phyloP scores from a whole-genome alignment of 2,888 invertebrate genomes.

The Bhutanitis thaidina region DNA sequence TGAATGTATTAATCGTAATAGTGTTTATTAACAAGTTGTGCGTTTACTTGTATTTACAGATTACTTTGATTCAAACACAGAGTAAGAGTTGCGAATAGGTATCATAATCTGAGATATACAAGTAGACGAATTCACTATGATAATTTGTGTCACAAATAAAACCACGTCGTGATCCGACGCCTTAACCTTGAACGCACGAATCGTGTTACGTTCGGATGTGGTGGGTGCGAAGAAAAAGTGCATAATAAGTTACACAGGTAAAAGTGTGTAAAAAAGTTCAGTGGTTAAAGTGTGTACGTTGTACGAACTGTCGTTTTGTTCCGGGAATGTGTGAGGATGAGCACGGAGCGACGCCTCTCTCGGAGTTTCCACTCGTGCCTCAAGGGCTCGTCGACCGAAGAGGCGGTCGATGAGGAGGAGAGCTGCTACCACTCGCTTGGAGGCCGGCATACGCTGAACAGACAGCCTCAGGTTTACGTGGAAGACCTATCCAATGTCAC shows the following conservation, averaged over 20 bases:
- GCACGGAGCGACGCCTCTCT: slow-evolving; percentile 80
- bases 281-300: slow-evolving; percentile 24
- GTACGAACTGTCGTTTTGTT: slow-evolving; percentile 31
- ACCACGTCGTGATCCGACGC: slow-evolving; percentile 4
- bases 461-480: slow-evolving; percentile 67
- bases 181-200: background rate
- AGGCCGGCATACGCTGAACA: slow-evolving; percentile 61
- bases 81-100: too few relatives aligned
- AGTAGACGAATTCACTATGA: background rate
- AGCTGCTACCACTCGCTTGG: slow-evolving; percentile 72
- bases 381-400: slow-evolving; percentile 80
- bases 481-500: slow-evolving; percentile 70
- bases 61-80: too few relatives aligned
- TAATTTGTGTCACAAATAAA: background rate
- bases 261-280: slow-evolving; percentile 27
- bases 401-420: slow-evolving; percentile 71
- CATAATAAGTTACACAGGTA: slow-evolving; percentile 18
- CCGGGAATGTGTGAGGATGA: slow-evolving; percentile 72
- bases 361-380: slow-evolving; percentile 85
- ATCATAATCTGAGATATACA: background rate
- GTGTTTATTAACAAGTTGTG: too few relatives aligned
- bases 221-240: slow-evolving; percentile 30
- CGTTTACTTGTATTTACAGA: too few relatives aligned
- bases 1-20: too few relatives aligned
- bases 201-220: slow-evolving; percentile 16